These are phyloP conservation scores for Liodrosophila aerea DNA, from an alignment of 2,888 invertebrate genomes.

Conservation along the genomic window DNA sequence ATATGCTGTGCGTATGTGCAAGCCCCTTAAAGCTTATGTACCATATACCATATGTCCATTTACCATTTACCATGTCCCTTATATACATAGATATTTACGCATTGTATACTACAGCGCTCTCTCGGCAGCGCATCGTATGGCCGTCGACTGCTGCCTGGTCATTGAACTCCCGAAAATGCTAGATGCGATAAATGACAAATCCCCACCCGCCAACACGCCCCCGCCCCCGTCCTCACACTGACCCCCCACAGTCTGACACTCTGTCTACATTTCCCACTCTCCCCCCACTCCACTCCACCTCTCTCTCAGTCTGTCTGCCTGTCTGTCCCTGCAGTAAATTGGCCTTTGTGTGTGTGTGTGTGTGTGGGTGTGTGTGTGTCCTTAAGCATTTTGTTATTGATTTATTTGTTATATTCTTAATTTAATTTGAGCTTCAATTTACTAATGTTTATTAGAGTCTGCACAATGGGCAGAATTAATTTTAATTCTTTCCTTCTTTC, in stretches of 20 bases:
- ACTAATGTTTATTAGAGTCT: slow-evolving; percentile 6
- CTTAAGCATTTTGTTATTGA: slow-evolving; percentile 46
- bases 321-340: slow-evolving; percentile 24
- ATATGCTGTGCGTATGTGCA: slow-evolving; percentile 23
- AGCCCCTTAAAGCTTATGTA: slow-evolving; percentile 38
- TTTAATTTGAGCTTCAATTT: slow-evolving; percentile 12
- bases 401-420: slow-evolving; percentile 46
- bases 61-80: slow-evolving; percentile 2
- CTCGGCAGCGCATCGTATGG: slow-evolving; percentile 66
- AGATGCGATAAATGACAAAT: slow-evolving; percentile 58
- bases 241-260: slow-evolving; percentile 41
- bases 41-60: slow-evolving; percentile 7
- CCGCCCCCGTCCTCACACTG: not conserved
- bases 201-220: slow-evolving; percentile 17
- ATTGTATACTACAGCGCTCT: slow-evolving; percentile 33
- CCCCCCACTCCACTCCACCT: too few species aligned
- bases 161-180: slow-evolving; percentile 81
- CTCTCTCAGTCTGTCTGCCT: slow-evolving; percentile 34
- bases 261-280: slow-evolving; percentile 17
- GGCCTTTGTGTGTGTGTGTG: slow-evolving; percentile 12
- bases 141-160: slow-evolving; percentile 71
- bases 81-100: not conserved
- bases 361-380: slow-evolving; percentile 20
- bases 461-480: not conserved
- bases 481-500: too few species aligned